Evolutionary conservation across 2,113 vertebrate genomes (phyloP).

Genomic region (Strigops habroptila): DNA sequence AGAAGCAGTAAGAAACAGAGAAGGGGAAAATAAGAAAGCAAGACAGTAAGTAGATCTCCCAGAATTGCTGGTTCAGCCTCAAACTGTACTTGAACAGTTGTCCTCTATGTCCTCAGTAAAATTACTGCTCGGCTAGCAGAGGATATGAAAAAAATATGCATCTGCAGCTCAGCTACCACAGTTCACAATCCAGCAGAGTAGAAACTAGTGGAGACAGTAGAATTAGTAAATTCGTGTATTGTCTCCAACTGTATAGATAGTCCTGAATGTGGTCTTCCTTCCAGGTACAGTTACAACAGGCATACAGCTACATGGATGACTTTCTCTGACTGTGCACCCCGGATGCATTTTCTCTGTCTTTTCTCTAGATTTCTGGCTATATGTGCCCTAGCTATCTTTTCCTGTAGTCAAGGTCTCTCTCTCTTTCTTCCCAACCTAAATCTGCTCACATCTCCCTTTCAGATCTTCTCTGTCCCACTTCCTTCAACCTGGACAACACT

Average conservation of each 20-base stretch:
- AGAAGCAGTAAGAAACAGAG: neutral
- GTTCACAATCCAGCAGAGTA: neutral
- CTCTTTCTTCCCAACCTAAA: conserved; percentile 8
- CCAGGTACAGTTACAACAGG: rapidly evolving
- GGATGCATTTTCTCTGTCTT: neutral
- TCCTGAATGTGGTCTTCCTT: neutral
- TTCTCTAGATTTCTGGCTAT: conserved; percentile 11
- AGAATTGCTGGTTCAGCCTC: neutral
- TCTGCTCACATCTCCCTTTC: conserved; percentile 28
- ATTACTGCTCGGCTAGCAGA: neutral
- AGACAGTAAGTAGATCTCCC: neutral
- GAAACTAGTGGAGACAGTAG: neutral
- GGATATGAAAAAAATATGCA: neutral
- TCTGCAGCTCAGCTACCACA: neutral
- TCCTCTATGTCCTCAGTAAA: neutral
- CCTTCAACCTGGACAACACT: conserved; percentile 33
- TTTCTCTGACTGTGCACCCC: neutral
- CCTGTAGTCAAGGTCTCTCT: conserved; percentile 1
- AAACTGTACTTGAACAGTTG: neutral
- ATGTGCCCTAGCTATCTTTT: conserved; percentile 10
- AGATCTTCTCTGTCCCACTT: neutral
- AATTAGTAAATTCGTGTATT: neutral
- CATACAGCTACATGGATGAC: neutral
- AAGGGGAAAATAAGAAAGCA: neutral
- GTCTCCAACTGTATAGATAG: neutral